Evolutionary conservation across 2,797 vertebrate genomes (phyloP), one percentile per base, ranked within the genome.

Genomic region (Limnodromus scolopaceus): DNA sequence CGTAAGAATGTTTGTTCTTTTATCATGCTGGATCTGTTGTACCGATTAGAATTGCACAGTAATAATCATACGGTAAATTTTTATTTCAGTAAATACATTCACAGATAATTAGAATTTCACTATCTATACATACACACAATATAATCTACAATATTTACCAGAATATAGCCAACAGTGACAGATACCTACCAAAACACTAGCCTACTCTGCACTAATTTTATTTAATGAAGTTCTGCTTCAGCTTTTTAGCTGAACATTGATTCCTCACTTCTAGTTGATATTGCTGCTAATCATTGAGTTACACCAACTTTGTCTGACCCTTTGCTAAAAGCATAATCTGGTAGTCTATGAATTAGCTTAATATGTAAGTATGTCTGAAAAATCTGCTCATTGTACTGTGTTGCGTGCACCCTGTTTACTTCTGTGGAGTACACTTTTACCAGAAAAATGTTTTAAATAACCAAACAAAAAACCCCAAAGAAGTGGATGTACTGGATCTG

Each of bases 401-500:
- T 32, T 60, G 11, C 36, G 1, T 87, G 11, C 8, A 65, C 10
- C 9, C 5, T 41, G 4, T 57, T 92, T 55, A 48, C 13, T 78
- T 87, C 17, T 75, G 3, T 43, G 14, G 4, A 68, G 3, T 14
- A 51, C 19, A 3, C 1, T 46, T 81, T 63, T 16, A 23, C 2
- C 27, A 63, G 12, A 11, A 55, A 57, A 69, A 74, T 5, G 0
- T 13, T 45, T 60, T 30, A 48, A 57, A 38, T 3, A 75, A 38
- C 49, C 1, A 63, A 71, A n/a, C 8, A 49, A 72, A 39, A 38
- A 23, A 2, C 0, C 0, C 4, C 30, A 55, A 36, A 80, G 12
- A 74, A 48, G 7, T 71, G 5, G 8, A 83, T 64, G 10, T 6
- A 25, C 11, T 80, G 36, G 1, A 9, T 69, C 39, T 65, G 4